These are phyloP conservation scores for Chrysopa pallens DNA, from an alignment of 1,140 invertebrate genomes.

Conservation along the genomic window DNA sequence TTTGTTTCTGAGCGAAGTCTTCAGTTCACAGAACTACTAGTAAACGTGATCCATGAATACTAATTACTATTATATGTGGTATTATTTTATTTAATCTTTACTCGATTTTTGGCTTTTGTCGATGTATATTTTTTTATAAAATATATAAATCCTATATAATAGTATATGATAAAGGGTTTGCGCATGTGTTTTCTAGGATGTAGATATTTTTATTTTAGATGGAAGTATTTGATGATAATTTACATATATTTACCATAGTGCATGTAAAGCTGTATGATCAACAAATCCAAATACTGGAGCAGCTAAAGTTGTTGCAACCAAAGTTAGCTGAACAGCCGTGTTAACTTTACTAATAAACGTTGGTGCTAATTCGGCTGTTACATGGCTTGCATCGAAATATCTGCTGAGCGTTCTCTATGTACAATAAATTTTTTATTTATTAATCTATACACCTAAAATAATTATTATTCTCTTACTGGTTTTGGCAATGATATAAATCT, in stretches of 20 bases:
- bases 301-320: constrained; percentile 62
- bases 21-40: too few species aligned
- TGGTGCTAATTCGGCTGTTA: constrained; percentile 78
- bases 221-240: neutral
- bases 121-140: neutral
- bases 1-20: too few species aligned
- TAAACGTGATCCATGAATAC: too few species aligned
- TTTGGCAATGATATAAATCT: constrained; percentile 76
- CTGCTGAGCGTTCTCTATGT: constrained; percentile 65
- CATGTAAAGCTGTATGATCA: constrained; percentile 57
- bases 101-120: neutral
- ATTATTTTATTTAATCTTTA: neutral
- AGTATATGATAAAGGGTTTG: neutral
- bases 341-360: constrained; percentile 89
- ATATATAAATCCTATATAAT: neutral
- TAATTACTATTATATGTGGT: neutral
- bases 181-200: neutral
- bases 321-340: constrained; percentile 67
- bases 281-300: constrained; percentile 68
- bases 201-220: neutral
- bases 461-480: constrained; percentile 42
- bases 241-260: constrained; percentile 46
- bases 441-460: neutral
- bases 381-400: constrained; percentile 80
- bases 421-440: constrained; percentile 4